phyloP scores from a whole-genome alignment of 1,140 invertebrate genomes.

The Parapsyche elsis region DNA sequence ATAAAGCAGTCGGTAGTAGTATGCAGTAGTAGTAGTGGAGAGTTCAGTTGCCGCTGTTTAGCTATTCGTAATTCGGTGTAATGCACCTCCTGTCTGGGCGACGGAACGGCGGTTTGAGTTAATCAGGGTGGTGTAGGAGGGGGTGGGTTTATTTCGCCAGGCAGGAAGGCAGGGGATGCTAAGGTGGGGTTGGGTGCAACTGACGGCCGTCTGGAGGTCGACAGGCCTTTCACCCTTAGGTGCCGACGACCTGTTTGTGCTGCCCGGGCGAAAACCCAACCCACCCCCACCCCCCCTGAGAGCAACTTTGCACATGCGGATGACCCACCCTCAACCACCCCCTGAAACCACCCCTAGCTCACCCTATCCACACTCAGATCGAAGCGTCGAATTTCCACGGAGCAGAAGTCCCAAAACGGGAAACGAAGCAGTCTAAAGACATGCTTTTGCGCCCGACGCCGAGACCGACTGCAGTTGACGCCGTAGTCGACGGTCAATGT shows the following conservation, averaged over 20 bases:
- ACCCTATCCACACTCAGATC: background rate
- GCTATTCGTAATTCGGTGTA: conserved; percentile 36
- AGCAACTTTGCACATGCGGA: background rate
- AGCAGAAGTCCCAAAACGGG: background rate
- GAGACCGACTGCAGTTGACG: too few relatives aligned
- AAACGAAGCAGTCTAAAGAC: background rate
- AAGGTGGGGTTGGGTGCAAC: conserved; percentile 17
- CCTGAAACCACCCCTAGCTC: background rate
- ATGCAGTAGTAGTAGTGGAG: background rate
- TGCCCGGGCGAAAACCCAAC: conserved; percentile 1
- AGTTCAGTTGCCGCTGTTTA: conserved; percentile 7
- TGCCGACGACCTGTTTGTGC: conserved; percentile 32
- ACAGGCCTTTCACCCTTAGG: conserved; percentile 37
- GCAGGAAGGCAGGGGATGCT: conserved; percentile 23
- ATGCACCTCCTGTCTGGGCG: conserved; percentile 42
- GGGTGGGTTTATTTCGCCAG: conserved; percentile 14
- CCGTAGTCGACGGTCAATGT: too few relatives aligned
- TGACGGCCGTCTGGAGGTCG: conserved; percentile 48
- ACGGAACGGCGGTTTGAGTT: conserved; percentile 25
- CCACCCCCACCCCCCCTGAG: background rate
- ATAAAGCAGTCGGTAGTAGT: background rate
- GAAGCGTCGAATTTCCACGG: background rate
- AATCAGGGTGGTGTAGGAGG: conserved; percentile 15
- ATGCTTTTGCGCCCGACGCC: too few relatives aligned
- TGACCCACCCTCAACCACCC: background rate